Evolutionary conservation across 2,113 vertebrate species (phyloP).

Genomic region (Lophius piscatorius): DNA sequence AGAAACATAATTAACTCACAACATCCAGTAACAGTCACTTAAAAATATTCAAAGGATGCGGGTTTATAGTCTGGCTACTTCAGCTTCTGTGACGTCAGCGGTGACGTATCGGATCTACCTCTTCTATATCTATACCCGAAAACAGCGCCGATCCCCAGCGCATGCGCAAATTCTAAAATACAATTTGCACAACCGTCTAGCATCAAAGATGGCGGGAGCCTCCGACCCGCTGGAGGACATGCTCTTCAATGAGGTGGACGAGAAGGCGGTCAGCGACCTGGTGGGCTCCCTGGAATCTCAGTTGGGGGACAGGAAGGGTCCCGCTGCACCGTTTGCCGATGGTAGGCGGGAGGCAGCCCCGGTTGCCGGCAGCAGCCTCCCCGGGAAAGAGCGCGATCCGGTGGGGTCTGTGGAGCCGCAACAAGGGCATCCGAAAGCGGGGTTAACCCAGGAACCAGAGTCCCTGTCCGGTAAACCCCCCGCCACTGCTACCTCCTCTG

Average conservation of each 20-base stretch:
- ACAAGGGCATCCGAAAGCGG: conserved; percentile 79
- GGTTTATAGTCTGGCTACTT: no score
- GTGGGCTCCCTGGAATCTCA: conserved; percentile 87
- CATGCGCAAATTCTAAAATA: conserved; percentile 80
- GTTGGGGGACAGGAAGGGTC: conserved; percentile 75
- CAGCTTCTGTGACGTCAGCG: neutral
- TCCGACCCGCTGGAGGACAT: conserved; percentile 90
- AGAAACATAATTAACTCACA: no score
- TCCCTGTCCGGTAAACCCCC: conserved; percentile 55
- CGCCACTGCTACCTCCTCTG: conserved; percentile 61
- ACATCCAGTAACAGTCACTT: no score
- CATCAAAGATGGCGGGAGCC: conserved; percentile 89
- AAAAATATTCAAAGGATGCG: no score
- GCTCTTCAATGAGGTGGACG: conserved; percentile 89
- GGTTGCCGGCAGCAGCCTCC: conserved; percentile 66
- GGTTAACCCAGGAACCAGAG: conserved; percentile 64
- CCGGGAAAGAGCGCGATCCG: conserved; percentile 78
- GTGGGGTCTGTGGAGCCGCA: conserved; percentile 74
- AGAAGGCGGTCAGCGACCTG: conserved; percentile 87
- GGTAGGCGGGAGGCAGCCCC: conserved; percentile 61
- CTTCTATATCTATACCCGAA: conserved; percentile 41
- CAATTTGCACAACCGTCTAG: conserved; percentile 83
- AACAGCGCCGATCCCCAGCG: conserved; percentile 74
- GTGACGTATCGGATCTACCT: neutral
- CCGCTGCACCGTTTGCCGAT: conserved; percentile 60